Percentiles rank a stretch among this genome's conserved stretches.
Evolutionary conservation across 2,113 vertebrate species (phyloP).

Genomic region (Odocoileus hemionus): DNA sequence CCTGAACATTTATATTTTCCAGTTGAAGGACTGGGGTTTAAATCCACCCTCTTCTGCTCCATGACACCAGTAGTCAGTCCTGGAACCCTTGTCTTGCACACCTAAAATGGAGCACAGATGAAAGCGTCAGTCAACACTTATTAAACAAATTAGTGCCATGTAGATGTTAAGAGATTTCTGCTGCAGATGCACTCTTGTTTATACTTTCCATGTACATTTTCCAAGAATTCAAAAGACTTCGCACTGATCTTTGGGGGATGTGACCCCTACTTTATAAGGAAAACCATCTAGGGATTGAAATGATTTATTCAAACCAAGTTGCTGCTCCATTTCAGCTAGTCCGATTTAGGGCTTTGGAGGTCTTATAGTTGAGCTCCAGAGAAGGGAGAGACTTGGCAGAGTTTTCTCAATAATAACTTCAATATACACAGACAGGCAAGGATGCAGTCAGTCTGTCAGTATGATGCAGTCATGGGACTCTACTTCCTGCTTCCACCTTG

Average conservation of each 20-base stretch:
- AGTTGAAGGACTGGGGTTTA: neutral
- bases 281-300: neutral
- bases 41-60: neutral
- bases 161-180: neutral
- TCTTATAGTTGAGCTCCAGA: neutral
- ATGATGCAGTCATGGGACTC: rapidly evolving
- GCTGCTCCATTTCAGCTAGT: neutral
- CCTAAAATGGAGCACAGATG: neutral
- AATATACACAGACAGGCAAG: neutral
- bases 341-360: neutral
- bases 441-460: neutral
- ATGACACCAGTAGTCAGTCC: neutral
- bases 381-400: neutral
- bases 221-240: neutral
- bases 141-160: neutral
- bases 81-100: too few species aligned
- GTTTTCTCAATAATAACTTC: neutral
- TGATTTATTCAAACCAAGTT: neutral
- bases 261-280: neutral
- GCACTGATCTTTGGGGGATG: neutral
- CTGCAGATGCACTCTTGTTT: neutral
- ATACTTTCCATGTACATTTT: neutral
- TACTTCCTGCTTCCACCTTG: neutral
- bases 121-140: neutral
- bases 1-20: neutral